phyloP scores from a whole-genome alignment of 2,888 invertebrate genomes.

The Pherbina coryleti region DNA sequence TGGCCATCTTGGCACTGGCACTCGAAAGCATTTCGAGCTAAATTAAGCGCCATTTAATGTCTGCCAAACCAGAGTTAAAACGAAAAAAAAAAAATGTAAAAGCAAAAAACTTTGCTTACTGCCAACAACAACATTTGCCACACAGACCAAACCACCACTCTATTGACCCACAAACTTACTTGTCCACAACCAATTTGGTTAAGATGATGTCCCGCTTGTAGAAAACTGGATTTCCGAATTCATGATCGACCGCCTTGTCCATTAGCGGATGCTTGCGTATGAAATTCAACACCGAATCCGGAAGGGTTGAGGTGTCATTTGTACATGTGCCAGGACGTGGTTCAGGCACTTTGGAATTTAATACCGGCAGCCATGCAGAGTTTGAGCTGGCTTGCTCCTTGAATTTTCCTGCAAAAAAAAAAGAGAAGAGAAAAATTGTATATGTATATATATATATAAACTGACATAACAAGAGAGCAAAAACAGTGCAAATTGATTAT shows the following conservation, averaged over 20 bases:
- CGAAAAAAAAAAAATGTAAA: too few relatives aligned
- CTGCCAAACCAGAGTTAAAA: neutral
- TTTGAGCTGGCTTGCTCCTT: slow-evolving; percentile 95
- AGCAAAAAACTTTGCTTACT: too few relatives aligned
- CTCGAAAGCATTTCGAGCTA: neutral
- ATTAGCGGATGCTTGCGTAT: slow-evolving; percentile 97
- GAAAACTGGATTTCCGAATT: slow-evolving; percentile 92
- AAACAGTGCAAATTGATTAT: slow-evolving; percentile 28
- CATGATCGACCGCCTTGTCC: slow-evolving; percentile 96
- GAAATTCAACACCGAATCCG: slow-evolving; percentile 94
- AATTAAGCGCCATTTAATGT: slow-evolving; percentile 18
- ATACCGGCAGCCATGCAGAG: slow-evolving; percentile 95
- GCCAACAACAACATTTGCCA: neutral
- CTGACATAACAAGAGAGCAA: slow-evolving; percentile 1
- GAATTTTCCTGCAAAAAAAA: slow-evolving; percentile 73
- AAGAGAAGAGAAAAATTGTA: neutral
- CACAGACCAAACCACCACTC: neutral
- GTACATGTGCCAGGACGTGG: slow-evolving; percentile 95
- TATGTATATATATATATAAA: slow-evolving; percentile 8
- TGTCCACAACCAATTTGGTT: slow-evolving; percentile 91
- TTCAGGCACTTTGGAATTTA: slow-evolving; percentile 91
- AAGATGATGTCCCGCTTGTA: slow-evolving; percentile 93
- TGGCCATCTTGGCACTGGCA: neutral
- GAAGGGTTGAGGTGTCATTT: slow-evolving; percentile 90
- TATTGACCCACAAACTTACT: slow-evolving; percentile 65